Percentiles rank a stretch among this genome's conserved stretches.
These are phyloP conservation scores for Cranoglanis bouderius DNA, from an alignment of 2,113 vertebrate genomes.

Conservation along the genomic window DNA sequence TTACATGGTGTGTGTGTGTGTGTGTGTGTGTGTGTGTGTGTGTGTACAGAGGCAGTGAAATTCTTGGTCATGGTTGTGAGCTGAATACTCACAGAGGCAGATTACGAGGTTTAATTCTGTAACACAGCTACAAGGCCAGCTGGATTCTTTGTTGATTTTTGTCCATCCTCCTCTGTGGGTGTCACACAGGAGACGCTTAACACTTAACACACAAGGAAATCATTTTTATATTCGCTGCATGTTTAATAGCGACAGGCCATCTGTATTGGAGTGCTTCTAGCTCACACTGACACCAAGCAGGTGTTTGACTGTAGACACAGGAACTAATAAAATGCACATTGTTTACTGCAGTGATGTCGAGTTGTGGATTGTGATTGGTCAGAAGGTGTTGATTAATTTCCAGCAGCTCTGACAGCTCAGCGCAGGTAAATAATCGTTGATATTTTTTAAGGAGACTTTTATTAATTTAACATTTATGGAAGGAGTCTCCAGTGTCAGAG, in stretches of 20 bases:
- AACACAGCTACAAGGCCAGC: constrained; percentile 4
- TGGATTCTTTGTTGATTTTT: neutral
- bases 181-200: neutral
- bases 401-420: too few species aligned
- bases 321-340: neutral
- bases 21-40: neutral
- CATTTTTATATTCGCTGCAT: neutral
- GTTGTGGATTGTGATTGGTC: neutral
- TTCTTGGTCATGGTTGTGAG: neutral
- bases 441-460: too few species aligned
- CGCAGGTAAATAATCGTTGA: too few species aligned
- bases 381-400: neutral
- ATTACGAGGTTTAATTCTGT: neutral
- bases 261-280: neutral
- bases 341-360: neutral
- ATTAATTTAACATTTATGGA: too few species aligned
- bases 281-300: neutral
- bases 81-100: neutral
- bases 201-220: neutral
- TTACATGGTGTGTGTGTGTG: neutral
- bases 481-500: too few species aligned
- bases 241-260: neutral
- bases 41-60: neutral
- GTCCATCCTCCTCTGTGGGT: neutral
- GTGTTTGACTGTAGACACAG: neutral